Evolutionary conservation across 92 coral and sea anemone species (phyloP), one percentile per base, ranked within the genome.

Genomic region (Zoanthus gigantus): DNA sequence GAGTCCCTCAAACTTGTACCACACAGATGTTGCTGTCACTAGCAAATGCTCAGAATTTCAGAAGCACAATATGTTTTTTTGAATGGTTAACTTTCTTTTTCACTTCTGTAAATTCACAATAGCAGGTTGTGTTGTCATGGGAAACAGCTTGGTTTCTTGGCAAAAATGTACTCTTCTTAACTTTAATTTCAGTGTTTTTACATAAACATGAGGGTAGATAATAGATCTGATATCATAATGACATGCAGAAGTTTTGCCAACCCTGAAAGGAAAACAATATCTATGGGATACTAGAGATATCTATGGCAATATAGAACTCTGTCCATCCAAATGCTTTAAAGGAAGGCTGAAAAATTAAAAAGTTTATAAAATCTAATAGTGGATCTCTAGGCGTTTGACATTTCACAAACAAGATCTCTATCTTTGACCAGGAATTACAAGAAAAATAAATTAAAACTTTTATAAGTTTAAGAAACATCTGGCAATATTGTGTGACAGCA

Each of bases 201-300:
- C 74, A 81, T 81, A 81, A 81, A 81, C 85, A 81, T 81, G 85
- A 81, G 85, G 85, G 46, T 46, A 66, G 85, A 81, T 63, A 91
- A 91, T 91, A 78, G 93, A 84, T 45, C 89, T 85, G 89, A 91
- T 44, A 48, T 65, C 79, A 65, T 93, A 94, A 93, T 92, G 85
- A 90, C 63, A 95, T 95, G 93, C 98, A 89, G 17, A 77, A 82
- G 89, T 93, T 83, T 85, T 89, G 91, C 93, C 96, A 86, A 91
- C 96, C 54, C 85, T 79, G 34, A 31, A 28, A 68, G 89, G 84
- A 91, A 91, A 93, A 95, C 96, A 95, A 95, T 95, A 93, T 92
- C 98, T 91, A 84, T 79, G 89, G 88, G 94, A 80, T 67, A 93
- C 98, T 81, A 93, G 94, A 91, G 90, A 91, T 91, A 88, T 91